Evolutionary conservation across 2,113 vertebrate genomes (phyloP).

Genomic region (Cnemophilus loriae): DNA sequence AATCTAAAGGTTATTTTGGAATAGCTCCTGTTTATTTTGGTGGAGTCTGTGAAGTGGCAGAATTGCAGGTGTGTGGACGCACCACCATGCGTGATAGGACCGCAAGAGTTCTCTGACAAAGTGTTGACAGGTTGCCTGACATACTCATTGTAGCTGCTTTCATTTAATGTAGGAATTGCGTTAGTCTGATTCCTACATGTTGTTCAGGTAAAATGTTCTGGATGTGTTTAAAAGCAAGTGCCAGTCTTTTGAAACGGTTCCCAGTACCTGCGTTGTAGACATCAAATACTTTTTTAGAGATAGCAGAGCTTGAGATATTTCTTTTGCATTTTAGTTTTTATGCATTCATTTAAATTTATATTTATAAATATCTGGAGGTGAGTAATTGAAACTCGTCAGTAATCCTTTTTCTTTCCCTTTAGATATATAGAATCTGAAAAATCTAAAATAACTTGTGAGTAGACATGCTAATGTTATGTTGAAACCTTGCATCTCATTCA

Average conservation of each 20-base stretch:
- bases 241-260: neutral
- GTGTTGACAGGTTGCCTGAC: neutral
- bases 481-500: neutral
- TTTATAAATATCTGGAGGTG: conserved; percentile 34
- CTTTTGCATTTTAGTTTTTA: neutral
- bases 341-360: neutral
- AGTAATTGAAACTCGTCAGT: neutral
- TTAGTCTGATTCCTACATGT: neutral
- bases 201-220: neutral
- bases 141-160: neutral
- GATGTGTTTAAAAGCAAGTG: neutral
- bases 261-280: neutral
- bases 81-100: rapidly evolving
- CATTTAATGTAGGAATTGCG: neutral
- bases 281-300: neutral
- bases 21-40: neutral
- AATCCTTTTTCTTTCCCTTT: neutral
- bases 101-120: neutral
- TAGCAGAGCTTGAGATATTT: neutral
- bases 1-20: conserved; percentile 23
- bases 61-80: neutral
- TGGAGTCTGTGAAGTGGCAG: neutral
- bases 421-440: neutral
- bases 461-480: neutral
- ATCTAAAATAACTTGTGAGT: neutral